phyloP scores from a whole-genome alignment of 2,113 vertebrate genomes.

The Setophaga kirtlandii region DNA sequence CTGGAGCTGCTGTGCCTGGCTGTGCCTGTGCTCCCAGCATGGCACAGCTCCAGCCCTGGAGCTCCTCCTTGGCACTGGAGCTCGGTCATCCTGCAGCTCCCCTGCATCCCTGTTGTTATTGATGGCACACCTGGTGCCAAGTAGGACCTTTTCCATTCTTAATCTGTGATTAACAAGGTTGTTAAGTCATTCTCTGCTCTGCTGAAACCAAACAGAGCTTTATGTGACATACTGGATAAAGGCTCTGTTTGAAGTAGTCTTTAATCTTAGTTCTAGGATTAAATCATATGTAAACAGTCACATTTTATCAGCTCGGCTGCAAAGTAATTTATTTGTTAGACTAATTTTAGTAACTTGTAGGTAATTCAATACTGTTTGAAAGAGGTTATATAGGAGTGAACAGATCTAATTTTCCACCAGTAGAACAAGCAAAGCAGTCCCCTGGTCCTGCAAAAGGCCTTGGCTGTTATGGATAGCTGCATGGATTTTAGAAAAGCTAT shows the following conservation, averaged over 20 bases:
- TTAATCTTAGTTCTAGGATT: conserved; percentile 58
- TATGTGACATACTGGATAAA: conserved; percentile 22
- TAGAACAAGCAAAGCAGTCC: background rate
- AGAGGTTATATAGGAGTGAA: background rate
- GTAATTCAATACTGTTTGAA: conserved; percentile 3
- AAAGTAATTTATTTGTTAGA: conserved; percentile 56
- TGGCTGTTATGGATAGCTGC: background rate
- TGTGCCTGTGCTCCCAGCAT: rapidly evolving
- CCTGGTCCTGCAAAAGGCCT: background rate
- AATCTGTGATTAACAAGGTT: conserved; percentile 60
- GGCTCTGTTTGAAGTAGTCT: conserved; percentile 53
- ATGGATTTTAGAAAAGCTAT: background rate
- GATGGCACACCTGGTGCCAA: conserved; percentile 45
- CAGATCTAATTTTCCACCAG: background rate
- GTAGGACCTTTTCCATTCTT: conserved; percentile 39
- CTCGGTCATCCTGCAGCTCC: conserved; percentile 6
- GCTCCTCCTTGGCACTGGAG: background rate
- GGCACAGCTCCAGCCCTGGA: background rate
- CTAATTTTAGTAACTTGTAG: conserved; percentile 49
- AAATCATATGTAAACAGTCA: conserved; percentile 58
- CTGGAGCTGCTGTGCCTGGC: background rate
- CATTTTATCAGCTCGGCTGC: conserved; percentile 49
- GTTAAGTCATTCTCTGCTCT: conserved; percentile 45
- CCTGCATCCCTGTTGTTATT: background rate
- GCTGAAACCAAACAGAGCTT: conserved; percentile 46